phyloP scores from a whole-genome alignment of 2,797 vertebrate species.

The Platalea minor region DNA sequence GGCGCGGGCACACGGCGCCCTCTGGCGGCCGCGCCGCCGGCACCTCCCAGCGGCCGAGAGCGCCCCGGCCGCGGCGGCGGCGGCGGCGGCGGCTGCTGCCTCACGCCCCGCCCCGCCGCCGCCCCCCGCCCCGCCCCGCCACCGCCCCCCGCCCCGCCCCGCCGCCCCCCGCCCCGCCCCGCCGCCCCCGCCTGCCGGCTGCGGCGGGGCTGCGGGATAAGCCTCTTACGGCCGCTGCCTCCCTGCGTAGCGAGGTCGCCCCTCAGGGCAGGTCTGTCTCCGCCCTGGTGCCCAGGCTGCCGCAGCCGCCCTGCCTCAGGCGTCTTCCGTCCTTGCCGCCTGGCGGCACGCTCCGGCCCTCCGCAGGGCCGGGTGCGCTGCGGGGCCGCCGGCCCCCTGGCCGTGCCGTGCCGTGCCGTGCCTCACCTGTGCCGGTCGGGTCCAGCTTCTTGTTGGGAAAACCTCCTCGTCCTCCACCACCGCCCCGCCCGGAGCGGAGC shows the following conservation, averaged over 20 bases:
- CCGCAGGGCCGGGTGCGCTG: neutral
- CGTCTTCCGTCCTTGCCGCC: neutral
- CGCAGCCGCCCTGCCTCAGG: too few species aligned
- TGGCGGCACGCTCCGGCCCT: too few species aligned
- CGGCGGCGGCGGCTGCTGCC: too few species aligned
- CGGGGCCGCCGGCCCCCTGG: neutral
- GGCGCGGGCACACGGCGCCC: neutral
- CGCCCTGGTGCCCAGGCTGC: neutral
- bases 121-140: too few species aligned
- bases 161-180: too few species aligned
- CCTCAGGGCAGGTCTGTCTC: fast-evolving
- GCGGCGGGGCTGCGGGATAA: neutral
- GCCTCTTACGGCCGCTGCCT: fast-evolving
- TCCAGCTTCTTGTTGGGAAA: neutral
- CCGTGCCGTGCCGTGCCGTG: too few species aligned
- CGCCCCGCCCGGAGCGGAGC: neutral
- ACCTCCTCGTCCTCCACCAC: too few species aligned
- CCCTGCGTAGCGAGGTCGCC: fast-evolving
- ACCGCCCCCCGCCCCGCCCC: neutral
- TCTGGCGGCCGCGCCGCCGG: neutral
- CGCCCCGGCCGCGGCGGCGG: neutral
- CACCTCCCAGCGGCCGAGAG: neutral
- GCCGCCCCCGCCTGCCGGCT: too few species aligned
- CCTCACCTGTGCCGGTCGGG: too few species aligned
- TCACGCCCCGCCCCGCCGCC: neutral